Evolutionary conservation across 2,888 invertebrate genomes (phyloP), one percentile per base, ranked within the genome.

Genomic region (Sinotaia quadrata): DNA sequence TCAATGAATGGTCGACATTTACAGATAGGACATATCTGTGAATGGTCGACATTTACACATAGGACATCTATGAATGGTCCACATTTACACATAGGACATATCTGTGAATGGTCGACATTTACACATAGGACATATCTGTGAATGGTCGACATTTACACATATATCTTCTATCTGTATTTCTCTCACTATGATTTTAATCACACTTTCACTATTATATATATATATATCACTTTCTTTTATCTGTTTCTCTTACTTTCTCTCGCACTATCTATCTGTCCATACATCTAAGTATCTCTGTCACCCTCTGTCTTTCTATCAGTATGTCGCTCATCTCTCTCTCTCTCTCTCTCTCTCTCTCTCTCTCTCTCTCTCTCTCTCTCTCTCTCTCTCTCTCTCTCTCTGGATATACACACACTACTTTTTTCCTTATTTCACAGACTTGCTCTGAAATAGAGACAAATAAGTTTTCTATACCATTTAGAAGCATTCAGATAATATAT

Each of bases 321-420:
- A 12, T 15, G 21, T n/a, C n/a, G 18, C 21, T 10, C 10, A 21
- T 15, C 36, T 10, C 27, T 34, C 36, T 36, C 27, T 41, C 41
- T 44, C n/a, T 37, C 31, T 37, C 29, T 56, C 41, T 41, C 7
- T 44, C 57, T 44, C 31, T 12, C 29, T 44, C 41, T 29, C 41
- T 41, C 44, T 44, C 29, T 52, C n/a, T 52, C 21, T 24, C 36
- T 47, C 21, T 47, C 56, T 57, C 37, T 57, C 3, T 27, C 29
- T 57, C 15, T 57, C 49, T 36, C 41, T 59, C 21, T 59, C 49
- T 47, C 24, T 66, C 34, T 54, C 36, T 63, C 36, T 37, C 36
- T 24, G 21, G 8, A 5, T 15, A 5, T 21, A 10, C 58, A 24
- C 36, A 24, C 36, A 12, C 24, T 8, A 5, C 27, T 12, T 37